Conservation (phyloP, 2,888 invertebrate genomes). For the Dolichopus griseipennis region DNA sequence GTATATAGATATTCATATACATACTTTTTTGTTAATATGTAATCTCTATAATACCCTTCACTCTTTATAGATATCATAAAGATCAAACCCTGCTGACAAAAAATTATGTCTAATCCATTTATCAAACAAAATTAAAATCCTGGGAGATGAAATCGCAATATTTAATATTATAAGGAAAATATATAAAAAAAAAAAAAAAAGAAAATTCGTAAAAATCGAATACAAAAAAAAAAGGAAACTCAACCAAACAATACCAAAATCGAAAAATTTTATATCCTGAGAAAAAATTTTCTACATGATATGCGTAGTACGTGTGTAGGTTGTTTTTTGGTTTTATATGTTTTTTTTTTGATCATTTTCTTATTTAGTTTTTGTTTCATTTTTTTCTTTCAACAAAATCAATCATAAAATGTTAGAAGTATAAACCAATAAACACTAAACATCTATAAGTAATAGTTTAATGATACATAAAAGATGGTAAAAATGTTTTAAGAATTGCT, state of each 20-base stretch:
- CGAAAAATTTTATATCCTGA: neutral
- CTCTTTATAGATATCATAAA: neutral
- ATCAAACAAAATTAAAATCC: neutral
- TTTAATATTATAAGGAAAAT: neutral
- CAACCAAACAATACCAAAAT: neutral
- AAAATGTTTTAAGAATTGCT: too few relatives aligned
- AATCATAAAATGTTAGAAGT: neutral
- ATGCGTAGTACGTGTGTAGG: neutral
- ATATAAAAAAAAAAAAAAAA: neutral
- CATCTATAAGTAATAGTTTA: too few relatives aligned
- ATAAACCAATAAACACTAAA: neutral
- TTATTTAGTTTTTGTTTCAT: neutral
- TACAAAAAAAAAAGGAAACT: too few relatives aligned
- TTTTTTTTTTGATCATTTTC: too few relatives aligned
- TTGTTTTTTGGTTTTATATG: neutral
- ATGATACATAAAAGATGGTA: too few relatives aligned
- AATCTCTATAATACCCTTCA: too few relatives aligned
- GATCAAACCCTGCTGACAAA: neutral
- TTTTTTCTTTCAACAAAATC: neutral
- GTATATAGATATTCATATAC: too few relatives aligned
- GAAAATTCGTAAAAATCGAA: neutral
- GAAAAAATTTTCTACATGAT: neutral
- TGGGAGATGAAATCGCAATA: neutral
- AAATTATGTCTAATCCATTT: conserved; percentile 1
- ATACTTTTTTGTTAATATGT: too few relatives aligned